Conservation (phyloP, 2,797 vertebrate genomes). For the Triplophysa bombifrons region DNA sequence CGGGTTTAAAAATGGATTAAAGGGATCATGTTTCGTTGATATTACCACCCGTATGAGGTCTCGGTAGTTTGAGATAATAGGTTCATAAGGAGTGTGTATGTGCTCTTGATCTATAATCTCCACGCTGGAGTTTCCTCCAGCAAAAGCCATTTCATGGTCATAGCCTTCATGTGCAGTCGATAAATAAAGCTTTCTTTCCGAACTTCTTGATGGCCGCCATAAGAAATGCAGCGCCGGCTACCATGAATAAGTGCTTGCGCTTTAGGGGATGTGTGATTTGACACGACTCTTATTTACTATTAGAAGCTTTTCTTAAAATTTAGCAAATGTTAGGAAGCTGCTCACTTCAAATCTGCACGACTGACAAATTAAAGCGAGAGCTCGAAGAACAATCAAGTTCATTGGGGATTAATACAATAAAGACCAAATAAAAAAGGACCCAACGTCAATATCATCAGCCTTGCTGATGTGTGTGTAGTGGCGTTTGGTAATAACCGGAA, state of each 20-base stretch:
- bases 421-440: conserved; percentile 61
- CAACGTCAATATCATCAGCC: conserved; percentile 81
- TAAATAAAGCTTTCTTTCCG: conserved; percentile 53
- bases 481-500: conserved; percentile 92
- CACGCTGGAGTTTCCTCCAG: conserved; percentile 52
- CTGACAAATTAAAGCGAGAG: conserved; percentile 57
- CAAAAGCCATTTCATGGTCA: conserved; percentile 56
- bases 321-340: conserved; percentile 48
- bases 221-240: conserved; percentile 39
- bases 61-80: conserved; percentile 37
- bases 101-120: conserved; percentile 57
- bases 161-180: conserved; percentile 38
- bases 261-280: conserved; percentile 31
- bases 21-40: conserved; percentile 54
- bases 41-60: conserved; percentile 43
- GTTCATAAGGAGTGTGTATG: conserved; percentile 43
- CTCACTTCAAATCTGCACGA: conserved; percentile 45
- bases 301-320: conserved; percentile 38
- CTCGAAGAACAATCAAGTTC: conserved; percentile 58
- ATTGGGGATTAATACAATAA: conserved; percentile 60
- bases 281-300: conserved; percentile 38
- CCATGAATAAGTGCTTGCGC: conserved; percentile 41
- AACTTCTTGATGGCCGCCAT: conserved; percentile 56
- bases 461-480: conserved; percentile 82
- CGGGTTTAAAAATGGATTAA: conserved; percentile 58